Conservation (phyloP, 1,140 invertebrate species). For the Neotoxoptera formosana region DNA sequence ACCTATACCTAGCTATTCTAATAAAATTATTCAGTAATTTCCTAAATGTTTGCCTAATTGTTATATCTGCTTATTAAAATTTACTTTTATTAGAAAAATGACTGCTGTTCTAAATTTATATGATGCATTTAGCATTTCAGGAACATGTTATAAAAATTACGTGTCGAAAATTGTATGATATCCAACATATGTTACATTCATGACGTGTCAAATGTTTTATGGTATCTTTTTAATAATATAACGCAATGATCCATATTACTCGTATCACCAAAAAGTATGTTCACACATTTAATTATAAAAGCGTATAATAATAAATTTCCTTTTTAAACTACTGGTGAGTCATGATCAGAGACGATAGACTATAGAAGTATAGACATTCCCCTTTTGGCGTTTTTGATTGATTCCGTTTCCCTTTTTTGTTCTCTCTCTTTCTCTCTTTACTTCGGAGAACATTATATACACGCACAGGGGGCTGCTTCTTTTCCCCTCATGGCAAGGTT, state of each 20-base stretch:
- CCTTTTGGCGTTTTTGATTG: slow-evolving; percentile 46
- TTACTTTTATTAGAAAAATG: not conserved
- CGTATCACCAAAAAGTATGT: too few species aligned
- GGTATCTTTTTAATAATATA: not conserved
- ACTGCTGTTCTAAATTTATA: not conserved
- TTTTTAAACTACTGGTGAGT: slow-evolving; percentile 10
- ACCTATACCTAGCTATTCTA: not conserved
- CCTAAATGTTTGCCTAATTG: not conserved
- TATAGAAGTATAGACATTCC: not conserved
- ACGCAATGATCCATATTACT: not conserved
- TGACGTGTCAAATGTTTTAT: slow-evolving; percentile 10
- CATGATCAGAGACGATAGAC: not conserved
- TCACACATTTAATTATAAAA: not conserved
- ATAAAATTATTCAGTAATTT: not conserved
- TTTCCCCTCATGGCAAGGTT: not conserved
- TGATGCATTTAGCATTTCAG: not conserved
- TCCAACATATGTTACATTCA: not conserved
- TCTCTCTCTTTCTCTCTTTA: not conserved
- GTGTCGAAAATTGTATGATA: not conserved
- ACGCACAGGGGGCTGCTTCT: not conserved
- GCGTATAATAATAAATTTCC: not conserved
- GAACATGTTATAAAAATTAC: not conserved
- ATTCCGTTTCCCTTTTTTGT: slow-evolving; percentile 21
- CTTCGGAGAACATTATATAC: not conserved
- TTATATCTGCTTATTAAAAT: not conserved